Conservation (phyloP, 2,797 vertebrate species). For the Peromyscus aztecus region DNA sequence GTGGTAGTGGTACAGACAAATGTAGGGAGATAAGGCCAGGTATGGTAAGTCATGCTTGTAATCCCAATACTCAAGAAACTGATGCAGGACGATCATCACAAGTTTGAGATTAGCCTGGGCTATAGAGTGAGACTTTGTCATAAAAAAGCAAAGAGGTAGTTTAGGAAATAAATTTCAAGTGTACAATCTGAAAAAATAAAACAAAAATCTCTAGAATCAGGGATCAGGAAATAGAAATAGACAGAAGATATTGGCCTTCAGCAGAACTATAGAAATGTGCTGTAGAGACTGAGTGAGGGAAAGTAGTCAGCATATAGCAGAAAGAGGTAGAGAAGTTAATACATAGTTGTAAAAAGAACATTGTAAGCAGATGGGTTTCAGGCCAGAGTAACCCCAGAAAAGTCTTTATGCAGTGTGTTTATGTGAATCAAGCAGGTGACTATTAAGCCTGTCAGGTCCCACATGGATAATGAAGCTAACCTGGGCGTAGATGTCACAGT, state of each 20-base stretch:
- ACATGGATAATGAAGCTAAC: conserved; percentile 30
- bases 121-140: background rate
- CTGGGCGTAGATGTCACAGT: conserved; percentile 46
- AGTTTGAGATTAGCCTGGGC: background rate
- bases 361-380: background rate
- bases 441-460: conserved; percentile 32
- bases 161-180: conserved; percentile 16
- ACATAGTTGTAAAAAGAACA: conserved; percentile 14
- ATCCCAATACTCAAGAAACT: background rate
- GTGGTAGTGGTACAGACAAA: conserved; percentile 24
- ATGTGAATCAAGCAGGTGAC: conserved; percentile 36
- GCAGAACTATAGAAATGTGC: conserved; percentile 12
- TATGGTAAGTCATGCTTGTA: background rate
- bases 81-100: background rate
- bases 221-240: conserved; percentile 40
- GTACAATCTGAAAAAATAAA: background rate
- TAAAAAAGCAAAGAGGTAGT: background rate
- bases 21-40: background rate
- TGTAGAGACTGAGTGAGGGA: background rate
- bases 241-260: conserved; percentile 19
- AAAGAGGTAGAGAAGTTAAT: conserved; percentile 15
- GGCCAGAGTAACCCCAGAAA: conserved; percentile 7
- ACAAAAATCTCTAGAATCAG: background rate
- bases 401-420: conserved; percentile 12
- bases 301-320: conserved; percentile 3